Evolutionary conservation across 2,888 invertebrate genomes (phyloP).

Genomic region (Exocentrus adspersus): DNA sequence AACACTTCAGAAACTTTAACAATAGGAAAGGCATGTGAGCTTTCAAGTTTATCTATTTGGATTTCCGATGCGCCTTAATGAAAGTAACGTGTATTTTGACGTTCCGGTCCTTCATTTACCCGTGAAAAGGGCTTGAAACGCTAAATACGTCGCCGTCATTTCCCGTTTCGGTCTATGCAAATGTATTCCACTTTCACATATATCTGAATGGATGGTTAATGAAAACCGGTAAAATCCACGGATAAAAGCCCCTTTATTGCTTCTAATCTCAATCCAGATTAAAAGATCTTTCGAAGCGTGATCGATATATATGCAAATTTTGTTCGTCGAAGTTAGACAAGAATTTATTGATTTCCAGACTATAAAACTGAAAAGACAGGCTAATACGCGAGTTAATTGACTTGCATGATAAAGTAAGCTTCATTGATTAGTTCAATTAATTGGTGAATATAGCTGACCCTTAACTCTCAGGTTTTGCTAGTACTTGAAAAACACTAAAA

Average conservation of each 20-base stretch:
- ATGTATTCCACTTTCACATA: constrained; percentile 16
- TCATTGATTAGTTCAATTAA: too few species aligned
- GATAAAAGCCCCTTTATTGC: not conserved
- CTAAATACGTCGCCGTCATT: not conserved
- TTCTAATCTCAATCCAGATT: not conserved
- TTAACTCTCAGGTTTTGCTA: too few species aligned
- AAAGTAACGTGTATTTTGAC: not conserved
- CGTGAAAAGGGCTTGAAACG: not conserved
- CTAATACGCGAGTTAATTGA: too few species aligned
- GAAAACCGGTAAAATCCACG: not conserved
- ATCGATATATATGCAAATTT: not conserved
- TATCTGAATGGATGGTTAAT: not conserved
- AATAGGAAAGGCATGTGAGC: too few species aligned
- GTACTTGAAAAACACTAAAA: too few species aligned
- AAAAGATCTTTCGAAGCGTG: not conserved
- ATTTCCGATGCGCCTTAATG: not conserved
- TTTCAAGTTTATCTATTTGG: not conserved
- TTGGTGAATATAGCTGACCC: too few species aligned
- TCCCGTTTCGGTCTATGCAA: not conserved
- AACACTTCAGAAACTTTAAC: too few species aligned
- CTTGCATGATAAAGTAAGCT: too few species aligned
- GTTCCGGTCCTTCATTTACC: not conserved
- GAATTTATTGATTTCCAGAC: too few species aligned
- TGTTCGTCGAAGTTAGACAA: not conserved
- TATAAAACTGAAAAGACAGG: too few species aligned